phyloP scores from a whole-genome alignment of 2,888 invertebrate genomes.

The Drosophila anomelani region DNA sequence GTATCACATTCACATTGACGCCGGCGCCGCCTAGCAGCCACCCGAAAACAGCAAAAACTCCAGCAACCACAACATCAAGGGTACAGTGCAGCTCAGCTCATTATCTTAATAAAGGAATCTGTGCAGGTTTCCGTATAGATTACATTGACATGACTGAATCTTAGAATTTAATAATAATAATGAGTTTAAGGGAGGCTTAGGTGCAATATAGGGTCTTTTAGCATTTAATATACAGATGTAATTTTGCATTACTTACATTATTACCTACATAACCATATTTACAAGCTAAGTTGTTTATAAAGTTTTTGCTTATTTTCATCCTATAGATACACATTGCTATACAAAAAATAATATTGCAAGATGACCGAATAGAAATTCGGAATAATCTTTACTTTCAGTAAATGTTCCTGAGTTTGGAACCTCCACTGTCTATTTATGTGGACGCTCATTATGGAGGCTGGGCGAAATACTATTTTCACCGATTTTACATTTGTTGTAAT shows the following conservation, averaged over 20 bases:
- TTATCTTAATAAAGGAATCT: slow-evolving; percentile 39
- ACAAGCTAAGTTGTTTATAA: too few species aligned
- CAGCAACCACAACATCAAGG: slow-evolving; percentile 45
- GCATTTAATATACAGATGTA: neutral
- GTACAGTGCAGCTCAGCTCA: slow-evolving; percentile 75
- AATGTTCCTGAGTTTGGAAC: slow-evolving; percentile 1
- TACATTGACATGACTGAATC: neutral
- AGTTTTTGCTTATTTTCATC: neutral
- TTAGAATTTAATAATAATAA: neutral
- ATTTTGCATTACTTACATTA: neutral
- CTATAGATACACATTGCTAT: neutral
- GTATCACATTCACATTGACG: slow-evolving; percentile 67
- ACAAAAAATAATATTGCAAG: neutral
- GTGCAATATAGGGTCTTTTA: neutral
- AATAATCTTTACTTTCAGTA: neutral
- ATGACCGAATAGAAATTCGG: too few species aligned
- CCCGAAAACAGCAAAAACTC: slow-evolving; percentile 64
- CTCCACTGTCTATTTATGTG: slow-evolving; percentile 31
- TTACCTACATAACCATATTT: too few species aligned
- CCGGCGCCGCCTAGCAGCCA: slow-evolving; percentile 63
- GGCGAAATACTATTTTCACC: slow-evolving; percentile 21
- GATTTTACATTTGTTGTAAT: slow-evolving; percentile 73
- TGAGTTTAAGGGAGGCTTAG: neutral
- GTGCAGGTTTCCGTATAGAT: neutral
- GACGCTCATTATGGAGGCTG: slow-evolving; percentile 29